A percentile compares a stretch with the other conserved stretches of the same genome.
phyloP scores from a whole-genome alignment of 2,888 invertebrate species.

The Parnassius orleans region DNA sequence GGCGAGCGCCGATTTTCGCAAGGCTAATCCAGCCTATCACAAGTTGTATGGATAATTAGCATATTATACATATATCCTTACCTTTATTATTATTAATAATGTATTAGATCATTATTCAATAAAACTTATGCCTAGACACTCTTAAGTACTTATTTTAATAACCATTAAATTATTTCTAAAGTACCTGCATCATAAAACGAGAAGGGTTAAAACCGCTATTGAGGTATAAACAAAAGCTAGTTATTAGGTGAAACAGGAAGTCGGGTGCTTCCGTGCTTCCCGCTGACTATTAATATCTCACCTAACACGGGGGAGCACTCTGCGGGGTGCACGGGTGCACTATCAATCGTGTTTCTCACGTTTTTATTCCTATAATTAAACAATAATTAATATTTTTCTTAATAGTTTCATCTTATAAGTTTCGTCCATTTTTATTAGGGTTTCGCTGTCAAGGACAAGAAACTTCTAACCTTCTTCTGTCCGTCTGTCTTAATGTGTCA shows the following conservation, averaged over 20 bases:
- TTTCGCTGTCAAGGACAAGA: no score
- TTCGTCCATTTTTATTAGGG: no score
- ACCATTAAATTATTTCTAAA: conserved; percentile 4
- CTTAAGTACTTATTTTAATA: not conserved
- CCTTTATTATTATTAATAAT: no score
- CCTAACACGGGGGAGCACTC: conserved; percentile 34
- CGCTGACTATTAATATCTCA: conserved; percentile 54
- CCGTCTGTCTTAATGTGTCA: no score
- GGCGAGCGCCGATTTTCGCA: no score
- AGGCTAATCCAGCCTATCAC: no score
- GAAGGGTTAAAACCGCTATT: conserved; percentile 51
- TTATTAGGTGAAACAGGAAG: conserved; percentile 56
- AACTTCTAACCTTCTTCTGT: no score
- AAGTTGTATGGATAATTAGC: no score
- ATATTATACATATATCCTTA: no score
- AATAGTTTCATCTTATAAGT: not conserved
- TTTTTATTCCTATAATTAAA: conserved; percentile 14
- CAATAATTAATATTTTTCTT: not conserved
- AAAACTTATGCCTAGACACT: not conserved
- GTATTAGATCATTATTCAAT: no score
- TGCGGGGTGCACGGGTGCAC: conserved; percentile 9
- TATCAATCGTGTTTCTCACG: conserved; percentile 26
- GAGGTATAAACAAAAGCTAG: conserved; percentile 54
- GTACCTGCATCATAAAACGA: conserved; percentile 21
- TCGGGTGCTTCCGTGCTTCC: conserved; percentile 53